Percentiles rank a stretch among this genome's conserved stretches.
phyloP scores from a whole-genome alignment of 53 echinoderm and acorn worm species.

The Glandiceps talaboti region DNA sequence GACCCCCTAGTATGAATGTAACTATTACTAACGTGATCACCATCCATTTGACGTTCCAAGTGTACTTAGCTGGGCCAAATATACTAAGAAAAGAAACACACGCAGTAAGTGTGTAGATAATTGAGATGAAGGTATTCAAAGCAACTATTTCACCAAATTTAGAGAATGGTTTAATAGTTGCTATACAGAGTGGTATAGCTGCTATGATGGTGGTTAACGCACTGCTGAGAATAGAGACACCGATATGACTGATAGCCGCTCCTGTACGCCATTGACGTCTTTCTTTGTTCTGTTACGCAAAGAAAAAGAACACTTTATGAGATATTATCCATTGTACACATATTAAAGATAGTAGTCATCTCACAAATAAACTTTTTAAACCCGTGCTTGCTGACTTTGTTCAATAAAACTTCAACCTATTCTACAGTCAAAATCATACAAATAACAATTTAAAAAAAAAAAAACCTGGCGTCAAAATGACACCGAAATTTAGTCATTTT shows the following conservation, averaged over 20 bases:
- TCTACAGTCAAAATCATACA: too few species aligned
- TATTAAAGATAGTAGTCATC: too few species aligned
- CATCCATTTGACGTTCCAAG: constrained; percentile 67
- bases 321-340: too few species aligned
- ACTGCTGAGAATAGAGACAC: constrained; percentile 90
- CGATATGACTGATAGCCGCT: constrained; percentile 76
- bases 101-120: constrained; percentile 83
- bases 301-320: background rate
- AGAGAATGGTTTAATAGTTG: constrained; percentile 82
- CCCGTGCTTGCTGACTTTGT: too few species aligned
- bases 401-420: too few species aligned
- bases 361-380: too few species aligned
- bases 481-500: too few species aligned
- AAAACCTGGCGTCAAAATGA: too few species aligned
- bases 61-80: constrained; percentile 66
- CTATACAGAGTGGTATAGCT: constrained; percentile 80
- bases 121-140: constrained; percentile 79
- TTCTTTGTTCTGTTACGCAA: constrained; percentile 29
- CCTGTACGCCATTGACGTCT: constrained; percentile 68
- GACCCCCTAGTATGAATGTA: constrained; percentile 23
- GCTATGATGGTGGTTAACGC: constrained; percentile 90
- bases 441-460: too few species aligned
- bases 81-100: constrained; percentile 60
- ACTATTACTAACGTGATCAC: constrained; percentile 45
- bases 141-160: constrained; percentile 97